These are phyloP conservation scores for Polydrusus cervinus DNA, from an alignment of 2,888 invertebrate genomes.

Conservation along the genomic window DNA sequence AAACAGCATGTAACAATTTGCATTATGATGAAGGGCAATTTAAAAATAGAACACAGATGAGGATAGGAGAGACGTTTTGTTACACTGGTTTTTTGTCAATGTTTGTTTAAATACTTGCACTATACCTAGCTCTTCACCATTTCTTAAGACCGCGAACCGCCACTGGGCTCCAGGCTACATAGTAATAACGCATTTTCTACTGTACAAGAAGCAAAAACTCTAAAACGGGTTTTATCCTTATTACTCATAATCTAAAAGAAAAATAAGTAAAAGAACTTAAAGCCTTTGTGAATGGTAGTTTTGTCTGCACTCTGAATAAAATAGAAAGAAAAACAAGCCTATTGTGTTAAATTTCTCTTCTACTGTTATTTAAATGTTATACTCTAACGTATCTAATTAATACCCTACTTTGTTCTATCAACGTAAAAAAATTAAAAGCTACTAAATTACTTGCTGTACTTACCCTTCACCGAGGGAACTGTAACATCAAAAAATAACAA, in stretches of 20 bases:
- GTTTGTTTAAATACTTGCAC: too few relatives aligned
- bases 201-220: not conserved
- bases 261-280: not conserved
- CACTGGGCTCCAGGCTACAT: too few relatives aligned
- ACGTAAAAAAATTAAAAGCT: not conserved
- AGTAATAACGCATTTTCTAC: not conserved
- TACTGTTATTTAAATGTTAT: constrained; percentile 27
- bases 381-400: constrained; percentile 9
- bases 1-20: too few relatives aligned
- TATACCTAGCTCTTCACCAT: too few relatives aligned
- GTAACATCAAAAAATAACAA: constrained; percentile 27
- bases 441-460: constrained; percentile 19
- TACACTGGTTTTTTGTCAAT: too few relatives aligned
- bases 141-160: too few relatives aligned
- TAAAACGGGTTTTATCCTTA: too few relatives aligned
- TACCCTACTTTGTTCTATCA: constrained; percentile 7
- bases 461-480: constrained; percentile 41
- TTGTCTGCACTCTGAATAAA: not conserved
- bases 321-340: constrained; percentile 4
- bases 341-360: constrained; percentile 21
- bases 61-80: too few relatives aligned
- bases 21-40: too few relatives aligned
- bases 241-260: too few relatives aligned
- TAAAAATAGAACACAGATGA: too few relatives aligned
- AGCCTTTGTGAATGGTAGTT: not conserved